Evolutionary conservation across 2,888 invertebrate species (phyloP).

Genomic region (Podabrus alpinus): DNA sequence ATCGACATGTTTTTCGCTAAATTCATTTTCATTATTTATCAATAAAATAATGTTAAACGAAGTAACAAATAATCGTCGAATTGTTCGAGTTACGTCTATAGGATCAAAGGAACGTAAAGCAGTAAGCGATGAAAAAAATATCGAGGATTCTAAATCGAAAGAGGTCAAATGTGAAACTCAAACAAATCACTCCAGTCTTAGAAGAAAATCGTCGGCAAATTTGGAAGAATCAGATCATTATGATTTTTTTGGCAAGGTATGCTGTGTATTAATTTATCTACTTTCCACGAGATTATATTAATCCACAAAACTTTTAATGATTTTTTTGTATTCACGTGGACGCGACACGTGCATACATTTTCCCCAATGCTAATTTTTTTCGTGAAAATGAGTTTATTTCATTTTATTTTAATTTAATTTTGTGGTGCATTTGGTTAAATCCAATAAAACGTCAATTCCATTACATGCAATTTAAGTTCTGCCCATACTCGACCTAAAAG

Average conservation of each 20-base stretch:
- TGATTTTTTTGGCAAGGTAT: conserved; percentile 52
- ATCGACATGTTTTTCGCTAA: neutral
- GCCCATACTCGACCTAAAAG: neutral
- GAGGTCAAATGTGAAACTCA: conserved; percentile 20
- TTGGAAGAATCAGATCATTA: conserved; percentile 43
- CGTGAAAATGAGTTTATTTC: neutral
- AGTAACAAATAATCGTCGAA: conserved; percentile 43
- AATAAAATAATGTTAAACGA: conserved; percentile 41
- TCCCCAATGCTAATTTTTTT: neutral
- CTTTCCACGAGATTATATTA: no score
- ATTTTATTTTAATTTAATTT: neutral
- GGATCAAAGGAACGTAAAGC: conserved; percentile 11
- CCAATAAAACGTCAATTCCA: neutral
- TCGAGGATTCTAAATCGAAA: neutral
- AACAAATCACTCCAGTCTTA: neutral
- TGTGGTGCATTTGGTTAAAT: neutral
- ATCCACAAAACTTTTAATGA: neutral
- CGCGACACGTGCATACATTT: neutral
- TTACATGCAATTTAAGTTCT: neutral
- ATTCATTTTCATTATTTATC: neutral
- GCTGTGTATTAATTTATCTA: conserved; percentile 11
- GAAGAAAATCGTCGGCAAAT: conserved; percentile 33
- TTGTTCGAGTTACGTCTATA: conserved; percentile 47
- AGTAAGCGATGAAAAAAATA: conserved; percentile 13
- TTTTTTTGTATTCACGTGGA: neutral